Evolutionary conservation across 2,797 vertebrate species (phyloP).

Genomic region (Pseudocheirus occidentalis): DNA sequence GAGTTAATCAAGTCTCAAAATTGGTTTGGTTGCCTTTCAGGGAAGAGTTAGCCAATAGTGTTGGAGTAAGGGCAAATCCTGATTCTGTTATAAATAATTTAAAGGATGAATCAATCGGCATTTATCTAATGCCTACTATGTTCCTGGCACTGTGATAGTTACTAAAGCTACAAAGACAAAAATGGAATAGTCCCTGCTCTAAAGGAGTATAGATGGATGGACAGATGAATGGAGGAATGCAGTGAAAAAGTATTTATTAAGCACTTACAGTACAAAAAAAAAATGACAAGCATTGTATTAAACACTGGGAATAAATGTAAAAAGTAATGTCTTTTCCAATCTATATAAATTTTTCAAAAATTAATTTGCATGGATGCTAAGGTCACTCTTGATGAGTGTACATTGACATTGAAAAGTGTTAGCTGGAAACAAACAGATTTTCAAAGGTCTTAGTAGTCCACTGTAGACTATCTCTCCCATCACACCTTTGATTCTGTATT

Average conservation of each 20-base stretch:
- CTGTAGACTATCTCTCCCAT: not conserved
- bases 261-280: not conserved
- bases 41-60: not conserved
- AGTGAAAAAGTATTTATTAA: not conserved
- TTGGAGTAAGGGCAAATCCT: too few relatives aligned
- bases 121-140: not conserved
- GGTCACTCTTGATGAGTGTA: not conserved
- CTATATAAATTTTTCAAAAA: not conserved
- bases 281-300: not conserved
- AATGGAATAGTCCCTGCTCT: not conserved
- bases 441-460: not conserved
- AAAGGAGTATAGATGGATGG: not conserved
- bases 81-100: not conserved
- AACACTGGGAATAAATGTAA: not conserved
- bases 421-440: not conserved
- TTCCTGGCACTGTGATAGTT: not conserved
- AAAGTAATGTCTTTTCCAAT: not conserved
- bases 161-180: not conserved
- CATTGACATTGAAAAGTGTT: not conserved
- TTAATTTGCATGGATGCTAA: not conserved
- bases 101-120: not conserved
- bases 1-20: not conserved
- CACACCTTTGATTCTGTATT: not conserved
- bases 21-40: not conserved
- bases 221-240: not conserved